Percentiles rank a stretch among this genome's conserved stretches.
phyloP scores from a whole-genome alignment of 2,113 vertebrate genomes.

The Sialia sialis region DNA sequence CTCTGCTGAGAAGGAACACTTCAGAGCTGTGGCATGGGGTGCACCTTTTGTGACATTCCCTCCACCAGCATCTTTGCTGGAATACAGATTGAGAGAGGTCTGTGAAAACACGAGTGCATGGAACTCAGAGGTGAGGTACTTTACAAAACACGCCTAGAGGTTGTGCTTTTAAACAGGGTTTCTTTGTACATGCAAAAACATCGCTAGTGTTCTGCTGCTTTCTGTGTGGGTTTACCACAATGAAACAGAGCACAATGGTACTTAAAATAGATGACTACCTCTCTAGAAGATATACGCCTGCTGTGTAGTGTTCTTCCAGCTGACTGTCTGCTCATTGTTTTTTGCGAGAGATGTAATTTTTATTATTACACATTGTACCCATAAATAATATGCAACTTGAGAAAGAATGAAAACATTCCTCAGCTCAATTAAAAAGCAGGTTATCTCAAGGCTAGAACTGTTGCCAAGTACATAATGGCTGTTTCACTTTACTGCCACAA shows the following conservation, averaged over 20 bases:
- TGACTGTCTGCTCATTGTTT: constrained; percentile 44
- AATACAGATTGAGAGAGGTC: background rate
- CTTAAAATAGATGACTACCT: constrained; percentile 50
- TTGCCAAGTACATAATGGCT: constrained; percentile 57
- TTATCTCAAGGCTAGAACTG: constrained; percentile 39
- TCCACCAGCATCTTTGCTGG: background rate
- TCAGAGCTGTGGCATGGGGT: background rate
- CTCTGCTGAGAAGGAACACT: background rate
- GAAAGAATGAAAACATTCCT: constrained; percentile 56
- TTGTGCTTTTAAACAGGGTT: background rate
- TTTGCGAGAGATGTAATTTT: constrained; percentile 50
- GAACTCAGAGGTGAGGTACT: background rate
- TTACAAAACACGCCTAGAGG: background rate
- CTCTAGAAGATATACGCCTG: background rate
- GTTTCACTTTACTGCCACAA: constrained; percentile 57
- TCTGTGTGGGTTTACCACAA: background rate
- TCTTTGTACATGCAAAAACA: background rate
- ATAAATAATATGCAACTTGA: constrained; percentile 59
- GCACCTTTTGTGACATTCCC: background rate
- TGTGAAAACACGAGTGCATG: background rate
- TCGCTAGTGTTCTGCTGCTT: background rate
- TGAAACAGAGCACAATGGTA: constrained; percentile 11
- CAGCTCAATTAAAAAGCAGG: constrained; percentile 62
- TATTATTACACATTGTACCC: constrained; percentile 54
- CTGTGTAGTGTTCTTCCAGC: constrained; percentile 28